Evolutionary conservation across 30 jellyfish, hydroid and myxozoan species (phyloP), one percentile per base, ranked within the genome.

Genomic region (Aurelia aurita complex sp. Pacific): DNA sequence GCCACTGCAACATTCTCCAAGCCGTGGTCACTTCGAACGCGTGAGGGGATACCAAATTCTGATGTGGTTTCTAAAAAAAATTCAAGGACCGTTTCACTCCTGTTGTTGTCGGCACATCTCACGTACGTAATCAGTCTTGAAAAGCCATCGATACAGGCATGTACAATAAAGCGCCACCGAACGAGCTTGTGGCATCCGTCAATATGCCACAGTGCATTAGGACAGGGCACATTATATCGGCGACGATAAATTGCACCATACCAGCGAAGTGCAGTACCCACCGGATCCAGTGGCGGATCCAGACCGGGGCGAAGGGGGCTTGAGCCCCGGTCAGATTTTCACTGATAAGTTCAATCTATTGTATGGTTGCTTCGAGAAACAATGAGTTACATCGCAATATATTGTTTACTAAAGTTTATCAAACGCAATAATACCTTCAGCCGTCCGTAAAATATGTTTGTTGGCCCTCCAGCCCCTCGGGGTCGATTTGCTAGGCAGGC

Each of bases 1-100:
- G 29, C 85, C 11, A 75, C 85, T 10, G n/a, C 11, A 53, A 50
- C 77, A 42, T 75, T 75, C 35, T 75, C 77, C 85, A 29, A 13
- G 52, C 85, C 85, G 23, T 75, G 60, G 81, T 75, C 85, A 50
- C 79, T 29, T 33, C 85, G 76, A 14, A 75, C 76, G 19, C 85
- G 60, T 46, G 73, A 29, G 13, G 85, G 85, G 50, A 75, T 51
- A 42, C 85, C 85, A 52, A 29, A 75, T 54, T 46, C 80, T 51
- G 78, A n/a, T 51, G 35, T 42, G 14, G 85, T 33, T 19, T 11
- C 50, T 75, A 2, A 13, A 34, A 75, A 75, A 53, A 46, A 75
- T 42, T 35, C 54, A 75, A 75, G 85, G 32, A 75, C 77, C 17
- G 85, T 75, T 23, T 50, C 77, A 19, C 73, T 29, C 51, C 51